Evolutionary conservation across 1,140 invertebrate species (phyloP), one percentile per base, ranked within the genome.

Genomic region (Nomia melanderi): DNA sequence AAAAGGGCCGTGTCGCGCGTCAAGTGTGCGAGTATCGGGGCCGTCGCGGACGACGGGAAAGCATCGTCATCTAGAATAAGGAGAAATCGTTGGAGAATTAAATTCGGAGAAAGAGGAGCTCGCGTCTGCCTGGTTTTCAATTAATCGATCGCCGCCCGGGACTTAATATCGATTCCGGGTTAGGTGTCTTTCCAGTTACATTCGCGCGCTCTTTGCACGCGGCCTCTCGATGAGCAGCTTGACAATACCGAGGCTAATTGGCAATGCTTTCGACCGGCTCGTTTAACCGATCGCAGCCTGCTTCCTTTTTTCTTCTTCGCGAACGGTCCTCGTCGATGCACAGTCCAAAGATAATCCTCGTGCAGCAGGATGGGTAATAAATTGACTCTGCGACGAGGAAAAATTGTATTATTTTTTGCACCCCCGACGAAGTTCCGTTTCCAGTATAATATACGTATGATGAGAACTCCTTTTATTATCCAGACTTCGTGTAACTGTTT

Each of bases 21-120:
- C 41, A 44, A 57, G 53, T 41, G 29, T 39, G 31, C 20, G 54
- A 53, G 56, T 20, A 62, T 39, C 7, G 23, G n/a, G 2, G 53
- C 7, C 20, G 25, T 2, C 29, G 20, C 14, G 65, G 60, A 39
- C 14, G 36, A 56, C 14, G 39, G 59, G 47, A 64, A 57, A 71
- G 73, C 73, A 75, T 47, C 73, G 64, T 75, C 73, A 75, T 67
- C 54, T 41, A 7, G 39, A 25, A 69, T 67, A 67, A 75, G 64
- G 41, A 69, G 64, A 69, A 44, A 11, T 31, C 41, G 73, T 25
- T 67, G 36, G 54, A 29, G 20, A n/a, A n/a, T 39, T 1, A 23
- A 36, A 39, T 17, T 44, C 11, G 17, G 47, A 12, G 64, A 57
- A 76, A 39, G 73, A 33, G 64, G 66, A 56, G 69, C 39, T 69